These are phyloP conservation scores for Nymphalis c-album DNA, from an alignment of 2,888 invertebrate genomes.

Conservation along the genomic window DNA sequence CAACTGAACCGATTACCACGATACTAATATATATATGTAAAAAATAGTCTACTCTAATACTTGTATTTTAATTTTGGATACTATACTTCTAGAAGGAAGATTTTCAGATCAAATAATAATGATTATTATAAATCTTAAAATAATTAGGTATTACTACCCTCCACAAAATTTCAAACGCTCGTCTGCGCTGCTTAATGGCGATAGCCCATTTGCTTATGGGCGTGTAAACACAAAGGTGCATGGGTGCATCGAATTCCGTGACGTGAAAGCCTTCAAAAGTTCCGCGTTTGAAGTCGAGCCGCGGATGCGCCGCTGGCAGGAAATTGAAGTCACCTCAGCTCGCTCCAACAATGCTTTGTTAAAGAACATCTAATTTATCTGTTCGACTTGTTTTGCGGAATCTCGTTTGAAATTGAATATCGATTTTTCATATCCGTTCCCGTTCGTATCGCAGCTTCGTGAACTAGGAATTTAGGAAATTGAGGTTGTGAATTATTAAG, in stretches of 20 bases:
- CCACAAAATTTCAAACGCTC: conserved; percentile 30
- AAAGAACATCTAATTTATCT: conserved; percentile 80
- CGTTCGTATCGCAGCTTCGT: conserved; percentile 17
- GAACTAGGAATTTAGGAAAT: not conserved
- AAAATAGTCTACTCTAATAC: no score
- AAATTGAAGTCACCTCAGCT: conserved; percentile 78
- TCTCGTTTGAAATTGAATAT: conserved; percentile 76
- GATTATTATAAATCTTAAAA: not conserved
- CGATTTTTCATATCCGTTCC: conserved; percentile 49
- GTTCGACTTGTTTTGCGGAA: conserved; percentile 64
- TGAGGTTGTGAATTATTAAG: not conserved
- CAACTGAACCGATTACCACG: no score
- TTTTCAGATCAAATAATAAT: not conserved
- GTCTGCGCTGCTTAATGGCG: conserved; percentile 48
- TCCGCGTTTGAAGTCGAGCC: conserved; percentile 59
- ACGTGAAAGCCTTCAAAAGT: conserved; percentile 71
- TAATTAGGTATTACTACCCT: not conserved
- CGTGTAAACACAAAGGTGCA: conserved; percentile 62
- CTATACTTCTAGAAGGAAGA: no score
- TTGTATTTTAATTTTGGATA: no score
- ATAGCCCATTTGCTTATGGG: conserved; percentile 69
- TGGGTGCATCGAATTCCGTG: conserved; percentile 72
- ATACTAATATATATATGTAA: no score
- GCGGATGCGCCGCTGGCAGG: conserved; percentile 74
- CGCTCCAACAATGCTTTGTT: conserved; percentile 75